phyloP scores from a whole-genome alignment of 2,113 vertebrate species.

The Diadophis punctatus region DNA sequence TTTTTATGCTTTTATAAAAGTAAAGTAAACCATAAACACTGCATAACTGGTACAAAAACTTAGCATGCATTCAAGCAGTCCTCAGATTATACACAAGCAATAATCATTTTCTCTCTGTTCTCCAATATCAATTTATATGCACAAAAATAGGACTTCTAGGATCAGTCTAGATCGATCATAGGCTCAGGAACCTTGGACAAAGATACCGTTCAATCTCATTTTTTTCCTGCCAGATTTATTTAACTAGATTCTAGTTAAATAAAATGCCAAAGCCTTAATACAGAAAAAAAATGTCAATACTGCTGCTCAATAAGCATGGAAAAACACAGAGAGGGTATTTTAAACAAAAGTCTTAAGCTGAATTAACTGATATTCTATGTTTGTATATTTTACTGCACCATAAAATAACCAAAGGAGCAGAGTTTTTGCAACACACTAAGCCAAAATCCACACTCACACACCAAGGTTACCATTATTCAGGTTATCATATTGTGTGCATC shows the following conservation, averaged over 20 bases:
- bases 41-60: neutral
- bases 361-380: neutral
- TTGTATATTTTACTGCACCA: neutral
- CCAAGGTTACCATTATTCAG: neutral
- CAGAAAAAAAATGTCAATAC: neutral
- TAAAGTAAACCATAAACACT: neutral
- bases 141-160: neutral
- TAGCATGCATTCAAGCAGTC: neutral
- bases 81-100: neutral
- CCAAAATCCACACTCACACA: neutral
- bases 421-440: neutral
- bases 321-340: neutral
- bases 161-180: neutral
- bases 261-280: neutral
- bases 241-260: neutral
- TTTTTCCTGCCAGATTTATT: neutral
- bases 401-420: neutral
- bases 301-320: neutral
- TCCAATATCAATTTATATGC: neutral
- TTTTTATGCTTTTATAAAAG: neutral
- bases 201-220: neutral
- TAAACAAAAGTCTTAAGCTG: neutral
- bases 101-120: neutral
- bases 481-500: neutral
- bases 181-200: neutral